Evolutionary conservation across 2,113 vertebrate genomes (phyloP), one percentile per base, ranked within the genome.

Genomic region (Takifugu bimaculatus): DNA sequence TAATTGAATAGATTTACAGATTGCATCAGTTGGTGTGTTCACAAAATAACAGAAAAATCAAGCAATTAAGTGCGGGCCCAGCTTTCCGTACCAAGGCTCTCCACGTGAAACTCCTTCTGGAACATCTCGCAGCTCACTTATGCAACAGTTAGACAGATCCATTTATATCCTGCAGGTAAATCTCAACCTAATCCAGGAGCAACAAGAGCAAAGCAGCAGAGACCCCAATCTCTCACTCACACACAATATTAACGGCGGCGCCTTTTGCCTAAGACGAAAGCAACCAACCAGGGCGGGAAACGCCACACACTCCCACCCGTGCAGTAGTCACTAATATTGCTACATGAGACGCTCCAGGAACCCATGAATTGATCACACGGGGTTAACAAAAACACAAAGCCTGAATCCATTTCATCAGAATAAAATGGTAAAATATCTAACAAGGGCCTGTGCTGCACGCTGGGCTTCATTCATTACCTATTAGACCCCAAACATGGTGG

Each of bases 161-260:
- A 78, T 85, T 88, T 88, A 84, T 83, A 88, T 69, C 84, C 84
- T 68, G 43, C 64, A 81, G 72, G 72, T 81, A 82, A 79, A 56
- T 75, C 85, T 85, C 61, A 82, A 78, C 77, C 61, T 42, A 50
- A 52, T 89, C 85, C 75, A 47, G 65, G 72, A 75, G 58, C 6
- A 32, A 35, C 14, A 56, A 43, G 52, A 32, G 55, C 54, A 57
- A 60, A 45, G 28, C 25, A n/a, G 25, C 13, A 9, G 42, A 6
- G 56, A 48, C 27, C 4, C 27, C 35, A 39, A 39, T 39, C 35
- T 39, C 35, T 3, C 35, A 10, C 35, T 10, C 35, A 39, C 35
- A 39, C 35, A 39, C 35, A 39, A 47, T 14, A 50, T 20, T 10
- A n/a, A 50, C 20, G 6, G 2, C 44, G 9, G 35, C 29, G 7